Evolutionary conservation across 2,888 invertebrate genomes (phyloP).

Genomic region (Pyralis farinalis): DNA sequence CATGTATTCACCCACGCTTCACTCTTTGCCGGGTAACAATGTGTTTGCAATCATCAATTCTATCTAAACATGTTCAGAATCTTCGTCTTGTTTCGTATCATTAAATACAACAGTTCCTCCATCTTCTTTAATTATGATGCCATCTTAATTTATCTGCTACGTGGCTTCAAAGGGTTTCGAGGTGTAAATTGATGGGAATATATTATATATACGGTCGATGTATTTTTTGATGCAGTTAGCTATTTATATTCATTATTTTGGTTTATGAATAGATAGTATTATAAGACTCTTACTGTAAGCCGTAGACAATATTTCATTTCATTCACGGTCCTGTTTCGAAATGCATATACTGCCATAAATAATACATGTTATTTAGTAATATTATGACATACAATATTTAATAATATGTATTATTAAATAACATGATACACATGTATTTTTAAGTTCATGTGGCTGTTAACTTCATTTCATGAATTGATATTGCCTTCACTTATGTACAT

Average conservation of each 20-base stretch:
- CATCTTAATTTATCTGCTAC: slow-evolving; percentile 1
- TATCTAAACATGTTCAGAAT: slow-evolving; percentile 51
- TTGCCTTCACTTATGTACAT: too few species aligned
- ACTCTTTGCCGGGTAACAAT: slow-evolving; percentile 58
- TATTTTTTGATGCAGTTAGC: slow-evolving; percentile 5
- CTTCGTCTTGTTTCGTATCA: slow-evolving; percentile 8
- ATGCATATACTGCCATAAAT: too few species aligned
- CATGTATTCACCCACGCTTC: slow-evolving; percentile 40
- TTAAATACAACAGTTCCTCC: slow-evolving; percentile 3
- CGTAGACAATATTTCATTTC: too few species aligned
- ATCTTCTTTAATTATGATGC: slow-evolving; percentile 5
- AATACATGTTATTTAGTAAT: too few species aligned
- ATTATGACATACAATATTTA: too few species aligned
- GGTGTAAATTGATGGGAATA: slow-evolving; percentile 9
- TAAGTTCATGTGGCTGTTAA: too few species aligned
- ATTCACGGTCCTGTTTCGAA: too few species aligned
- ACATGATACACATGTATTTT: too few species aligned
- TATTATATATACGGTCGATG: slow-evolving; percentile 1
- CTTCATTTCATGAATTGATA: too few species aligned
- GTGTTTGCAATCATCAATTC: slow-evolving; percentile 69
- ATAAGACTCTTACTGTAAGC: too few species aligned
- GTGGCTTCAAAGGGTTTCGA: slow-evolving; percentile 7
- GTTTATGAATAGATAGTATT: too few species aligned
- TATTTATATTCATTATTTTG: slow-evolving; percentile 6
- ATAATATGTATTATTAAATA: too few species aligned